Evolutionary conservation across 1,140 invertebrate genomes (phyloP).

Genomic region (Drosophila busckii): DNA sequence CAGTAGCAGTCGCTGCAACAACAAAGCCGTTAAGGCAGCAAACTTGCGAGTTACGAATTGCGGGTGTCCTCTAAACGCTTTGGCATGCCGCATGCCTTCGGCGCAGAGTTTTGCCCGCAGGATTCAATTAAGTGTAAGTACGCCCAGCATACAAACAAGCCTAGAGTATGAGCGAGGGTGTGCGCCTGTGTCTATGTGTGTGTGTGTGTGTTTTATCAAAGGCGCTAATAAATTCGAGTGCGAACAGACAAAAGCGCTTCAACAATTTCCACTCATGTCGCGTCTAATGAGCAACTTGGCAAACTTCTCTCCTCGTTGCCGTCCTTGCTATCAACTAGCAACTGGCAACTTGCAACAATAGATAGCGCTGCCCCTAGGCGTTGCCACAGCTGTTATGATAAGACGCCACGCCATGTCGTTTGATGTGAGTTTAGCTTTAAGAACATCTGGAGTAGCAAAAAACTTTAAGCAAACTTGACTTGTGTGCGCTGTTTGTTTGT

Average conservation of each 20-base stretch:
- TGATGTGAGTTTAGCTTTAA: no score
- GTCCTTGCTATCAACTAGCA: constrained; percentile 4
- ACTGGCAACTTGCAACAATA: constrained; percentile 13
- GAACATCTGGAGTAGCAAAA: no score
- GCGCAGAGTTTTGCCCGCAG: constrained; percentile 56
- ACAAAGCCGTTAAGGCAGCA: constrained; percentile 1
- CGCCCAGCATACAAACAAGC: constrained; percentile 23
- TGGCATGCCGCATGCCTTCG: constrained; percentile 60
- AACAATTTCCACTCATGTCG: constrained; percentile 7
- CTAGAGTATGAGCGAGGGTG: no score
- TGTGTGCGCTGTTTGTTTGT: no score
- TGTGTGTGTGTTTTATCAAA: constrained; percentile 22
- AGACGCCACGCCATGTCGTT: neutral
- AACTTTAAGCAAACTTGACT: no score
- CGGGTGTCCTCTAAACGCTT: constrained; percentile 62
- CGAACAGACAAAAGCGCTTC: constrained; percentile 5
- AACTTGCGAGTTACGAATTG: constrained; percentile 6
- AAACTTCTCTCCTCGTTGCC: no score
- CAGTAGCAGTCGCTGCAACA: constrained; percentile 3
- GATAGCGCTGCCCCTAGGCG: constrained; percentile 1
- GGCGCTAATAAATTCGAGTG: constrained; percentile 21
- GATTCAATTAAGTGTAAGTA: constrained; percentile 76
- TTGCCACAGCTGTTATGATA: constrained; percentile 10
- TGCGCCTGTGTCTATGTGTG: no score
- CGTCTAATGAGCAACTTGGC: constrained; percentile 28